These are phyloP conservation scores for Parazoanthus swiftii DNA, from an alignment of 92 coral and sea anemone species.

Conservation along the genomic window DNA sequence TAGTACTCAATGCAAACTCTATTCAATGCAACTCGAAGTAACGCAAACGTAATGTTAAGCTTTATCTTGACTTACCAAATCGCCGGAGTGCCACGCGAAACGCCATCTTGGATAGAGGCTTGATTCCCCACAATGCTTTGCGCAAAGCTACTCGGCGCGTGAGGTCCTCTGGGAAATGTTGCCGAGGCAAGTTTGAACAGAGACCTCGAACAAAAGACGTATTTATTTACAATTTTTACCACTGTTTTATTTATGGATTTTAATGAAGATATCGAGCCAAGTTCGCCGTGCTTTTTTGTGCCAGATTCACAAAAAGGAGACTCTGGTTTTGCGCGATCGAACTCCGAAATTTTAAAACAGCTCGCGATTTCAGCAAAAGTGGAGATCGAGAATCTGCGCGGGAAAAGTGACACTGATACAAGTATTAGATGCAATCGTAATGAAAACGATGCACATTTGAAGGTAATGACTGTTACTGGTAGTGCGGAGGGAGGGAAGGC, in stretches of 20 bases:
- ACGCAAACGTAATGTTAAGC: background rate
- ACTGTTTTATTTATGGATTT: conserved; percentile 62
- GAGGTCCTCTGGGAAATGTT: conserved; percentile 47
- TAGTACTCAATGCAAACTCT: no score
- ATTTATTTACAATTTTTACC: background rate
- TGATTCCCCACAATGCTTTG: conserved; percentile 14
- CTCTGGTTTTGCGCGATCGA: conserved; percentile 44
- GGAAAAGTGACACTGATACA: conserved; percentile 4
- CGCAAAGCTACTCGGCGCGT: conserved; percentile 22
- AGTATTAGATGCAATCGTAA: background rate
- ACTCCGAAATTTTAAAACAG: conserved; percentile 52
- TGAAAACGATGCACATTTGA: background rate
- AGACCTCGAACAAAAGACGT: conserved; percentile 6
- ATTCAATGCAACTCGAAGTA: background rate
- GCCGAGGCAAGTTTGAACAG: conserved; percentile 29
- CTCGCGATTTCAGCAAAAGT: conserved; percentile 48
- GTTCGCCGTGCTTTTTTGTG: conserved; percentile 85
- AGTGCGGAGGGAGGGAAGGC: conserved; percentile 28
- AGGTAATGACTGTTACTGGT: conserved; percentile 27
- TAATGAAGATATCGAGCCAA: conserved; percentile 65
- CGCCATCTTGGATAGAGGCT: conserved; percentile 92
- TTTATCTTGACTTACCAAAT: conserved; percentile 61
- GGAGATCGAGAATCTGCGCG: background rate
- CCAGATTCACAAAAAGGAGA: conserved; percentile 75
- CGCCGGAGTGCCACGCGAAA: conserved; percentile 93